Conservation (phyloP, 2,797 vertebrate species). For the Helostoma temminkii region DNA sequence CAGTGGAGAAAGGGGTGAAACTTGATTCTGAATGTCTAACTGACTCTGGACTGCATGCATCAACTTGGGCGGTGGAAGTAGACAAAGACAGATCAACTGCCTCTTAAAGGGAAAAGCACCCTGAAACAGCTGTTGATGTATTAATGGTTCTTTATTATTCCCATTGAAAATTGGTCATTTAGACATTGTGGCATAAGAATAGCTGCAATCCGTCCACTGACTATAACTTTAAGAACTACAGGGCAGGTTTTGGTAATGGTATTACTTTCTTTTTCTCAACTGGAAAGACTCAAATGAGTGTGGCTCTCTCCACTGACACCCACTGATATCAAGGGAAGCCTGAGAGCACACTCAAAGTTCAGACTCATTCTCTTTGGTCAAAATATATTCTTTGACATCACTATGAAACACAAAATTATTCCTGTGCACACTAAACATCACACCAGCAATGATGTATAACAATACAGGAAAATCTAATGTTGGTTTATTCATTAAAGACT, state of each 20-base stretch:
- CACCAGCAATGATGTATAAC: constrained; percentile 5
- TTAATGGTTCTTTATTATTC: constrained; percentile 17
- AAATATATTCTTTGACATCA: constrained; percentile 26
- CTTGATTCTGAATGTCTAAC: constrained; percentile 17
- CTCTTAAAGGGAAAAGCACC: constrained; percentile 59
- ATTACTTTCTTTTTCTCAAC: not conserved
- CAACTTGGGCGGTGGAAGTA: constrained; percentile 33
- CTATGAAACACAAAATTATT: constrained; percentile 12
- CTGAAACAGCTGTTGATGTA: constrained; percentile 29
- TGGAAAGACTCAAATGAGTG: not conserved
- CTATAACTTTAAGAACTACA: not conserved
- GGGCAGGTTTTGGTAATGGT: constrained; percentile 7
- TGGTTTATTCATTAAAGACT: constrained; percentile 21
- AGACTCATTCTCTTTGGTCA: not conserved
- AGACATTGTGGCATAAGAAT: not conserved
- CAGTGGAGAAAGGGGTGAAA: constrained; percentile 24
- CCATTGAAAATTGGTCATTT: not conserved
- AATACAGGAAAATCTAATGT: not conserved
- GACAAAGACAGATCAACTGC: constrained; percentile 39
- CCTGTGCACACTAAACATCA: not conserved
- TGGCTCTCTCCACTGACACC: not conserved
- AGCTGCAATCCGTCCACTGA: not conserved
- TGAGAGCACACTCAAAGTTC: constrained; percentile 5
- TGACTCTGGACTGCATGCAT: constrained; percentile 40
- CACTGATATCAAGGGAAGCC: not conserved